phyloP scores from a whole-genome alignment of 2,797 vertebrate species.

The Rhabdomys pumilio region DNA sequence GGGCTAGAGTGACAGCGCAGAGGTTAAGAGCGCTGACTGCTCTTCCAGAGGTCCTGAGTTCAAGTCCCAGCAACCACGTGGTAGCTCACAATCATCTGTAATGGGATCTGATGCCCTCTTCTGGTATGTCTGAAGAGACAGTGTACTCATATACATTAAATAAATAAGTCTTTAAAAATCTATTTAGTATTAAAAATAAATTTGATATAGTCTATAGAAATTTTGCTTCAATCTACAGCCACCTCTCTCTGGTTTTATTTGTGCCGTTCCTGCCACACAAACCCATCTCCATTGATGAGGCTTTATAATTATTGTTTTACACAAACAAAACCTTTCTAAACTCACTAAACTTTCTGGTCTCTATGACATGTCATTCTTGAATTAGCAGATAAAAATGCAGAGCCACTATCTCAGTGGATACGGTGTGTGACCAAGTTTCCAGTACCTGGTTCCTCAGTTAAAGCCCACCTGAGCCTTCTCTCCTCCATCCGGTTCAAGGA shows the following conservation, averaged over 20 bases:
- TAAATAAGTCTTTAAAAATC: background rate
- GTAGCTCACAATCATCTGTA: background rate
- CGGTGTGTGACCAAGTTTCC: background rate
- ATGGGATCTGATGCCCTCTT: background rate
- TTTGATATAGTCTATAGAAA: background rate
- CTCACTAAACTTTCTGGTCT: background rate
- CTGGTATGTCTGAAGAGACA: background rate
- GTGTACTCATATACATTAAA: background rate
- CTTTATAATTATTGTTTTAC: conserved; percentile 21
- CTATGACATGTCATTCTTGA: background rate
- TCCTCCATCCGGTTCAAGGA: background rate
- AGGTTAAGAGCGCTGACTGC: no score
- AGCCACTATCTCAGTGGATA: background rate
- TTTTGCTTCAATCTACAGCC: background rate
- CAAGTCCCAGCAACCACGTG: background rate
- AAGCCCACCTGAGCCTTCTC: background rate
- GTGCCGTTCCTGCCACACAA: background rate
- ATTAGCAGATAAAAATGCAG: background rate
- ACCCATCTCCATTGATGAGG: background rate
- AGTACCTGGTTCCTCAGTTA: background rate
- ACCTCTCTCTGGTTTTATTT: background rate
- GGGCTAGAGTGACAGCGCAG: background rate
- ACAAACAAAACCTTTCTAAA: background rate
- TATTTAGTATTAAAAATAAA: conserved; percentile 1
- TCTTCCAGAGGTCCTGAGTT: background rate